phyloP scores from a whole-genome alignment of 2,888 invertebrate genomes.

The Agrenia bidenticulata region DNA sequence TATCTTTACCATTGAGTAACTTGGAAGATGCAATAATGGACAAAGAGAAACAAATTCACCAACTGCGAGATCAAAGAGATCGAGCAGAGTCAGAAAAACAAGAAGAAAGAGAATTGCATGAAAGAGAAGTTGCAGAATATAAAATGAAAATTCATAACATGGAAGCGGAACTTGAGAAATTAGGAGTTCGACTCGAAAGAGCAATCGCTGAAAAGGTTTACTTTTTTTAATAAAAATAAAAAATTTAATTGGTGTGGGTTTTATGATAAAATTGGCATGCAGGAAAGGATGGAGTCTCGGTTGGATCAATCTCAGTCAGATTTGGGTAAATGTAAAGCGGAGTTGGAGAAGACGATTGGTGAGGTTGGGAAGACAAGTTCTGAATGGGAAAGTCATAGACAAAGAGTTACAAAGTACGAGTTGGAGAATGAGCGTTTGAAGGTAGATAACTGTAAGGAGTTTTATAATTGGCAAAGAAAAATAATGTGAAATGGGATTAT shows the following conservation, averaged over 20 bases:
- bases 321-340: conserved; percentile 90
- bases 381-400: conserved; percentile 84
- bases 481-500: background rate
- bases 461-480: conserved; percentile 8
- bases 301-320: conserved; percentile 90
- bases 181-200: conserved; percentile 77
- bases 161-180: conserved; percentile 70
- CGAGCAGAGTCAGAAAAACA: conserved; percentile 93
- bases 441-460: conserved; percentile 27
- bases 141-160: conserved; percentile 89
- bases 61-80: conserved; percentile 89
- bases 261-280: background rate
- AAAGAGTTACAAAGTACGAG: conserved; percentile 78
- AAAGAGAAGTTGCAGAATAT: conserved; percentile 89
- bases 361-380: conserved; percentile 86
- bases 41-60: conserved; percentile 95
- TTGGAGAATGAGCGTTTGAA: conserved; percentile 77
- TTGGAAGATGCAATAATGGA: conserved; percentile 90
- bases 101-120: conserved; percentile 90
- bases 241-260: background rate
- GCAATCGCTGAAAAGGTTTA: conserved; percentile 76
- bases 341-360: conserved; percentile 84
- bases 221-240: background rate
- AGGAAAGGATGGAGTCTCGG: conserved; percentile 82
- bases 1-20: conserved; percentile 5